Conservation (phyloP, 2,888 invertebrate species). For the Agonopterix heracliana region DNA sequence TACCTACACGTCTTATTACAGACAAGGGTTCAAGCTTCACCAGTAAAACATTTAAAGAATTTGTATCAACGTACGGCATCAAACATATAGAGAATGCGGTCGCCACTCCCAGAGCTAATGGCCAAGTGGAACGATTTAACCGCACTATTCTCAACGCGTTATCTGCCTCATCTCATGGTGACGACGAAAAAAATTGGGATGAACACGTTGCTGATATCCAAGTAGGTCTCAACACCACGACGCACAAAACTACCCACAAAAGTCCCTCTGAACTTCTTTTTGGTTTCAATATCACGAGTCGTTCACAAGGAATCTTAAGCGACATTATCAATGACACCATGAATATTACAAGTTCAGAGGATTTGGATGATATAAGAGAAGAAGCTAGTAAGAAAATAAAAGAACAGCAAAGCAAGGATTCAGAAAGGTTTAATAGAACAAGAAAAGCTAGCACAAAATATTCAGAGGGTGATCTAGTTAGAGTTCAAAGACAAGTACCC, state of each 20-base stretch:
- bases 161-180: not conserved
- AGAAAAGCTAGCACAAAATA: too few species aligned
- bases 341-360: too few species aligned
- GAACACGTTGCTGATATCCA: not conserved
- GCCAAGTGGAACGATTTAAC: conserved; percentile 12
- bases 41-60: conserved; percentile 9
- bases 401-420: not conserved
- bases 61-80: conserved; percentile 3
- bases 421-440: not conserved
- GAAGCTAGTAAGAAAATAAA: not conserved
- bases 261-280: not conserved
- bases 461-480: too few species aligned
- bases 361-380: too few species aligned
- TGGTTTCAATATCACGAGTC: not conserved
- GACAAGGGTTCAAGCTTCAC: conserved; percentile 17
- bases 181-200: not conserved
- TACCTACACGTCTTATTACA: conserved; percentile 13
- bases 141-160: conserved; percentile 7
- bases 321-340: too few species aligned
- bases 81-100: conserved; percentile 15
- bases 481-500: too few species aligned
- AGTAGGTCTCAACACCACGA: not conserved
- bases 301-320: too few species aligned
- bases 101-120: conserved; percentile 11
- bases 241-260: not conserved